phyloP scores from a whole-genome alignment of 1,140 invertebrate genomes.

The Babylonia areolata region DNA sequence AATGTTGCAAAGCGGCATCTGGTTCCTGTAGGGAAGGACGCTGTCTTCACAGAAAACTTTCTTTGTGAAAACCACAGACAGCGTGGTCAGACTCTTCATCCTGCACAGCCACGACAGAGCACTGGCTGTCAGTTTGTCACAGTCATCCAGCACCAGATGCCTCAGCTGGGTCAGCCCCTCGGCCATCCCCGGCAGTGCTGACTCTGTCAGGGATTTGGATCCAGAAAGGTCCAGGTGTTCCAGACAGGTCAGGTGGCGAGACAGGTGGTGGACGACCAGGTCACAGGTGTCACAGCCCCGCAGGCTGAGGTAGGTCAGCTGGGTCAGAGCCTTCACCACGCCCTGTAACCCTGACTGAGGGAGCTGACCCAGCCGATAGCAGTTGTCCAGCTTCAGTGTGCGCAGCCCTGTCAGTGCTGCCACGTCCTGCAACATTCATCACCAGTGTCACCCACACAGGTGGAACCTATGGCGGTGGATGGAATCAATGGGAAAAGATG shows the following conservation, averaged over 20 bases:
- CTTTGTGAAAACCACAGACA: background rate
- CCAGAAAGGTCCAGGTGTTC: conserved; percentile 40
- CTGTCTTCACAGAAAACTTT: background rate
- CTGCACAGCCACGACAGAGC: background rate
- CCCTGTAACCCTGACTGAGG: background rate
- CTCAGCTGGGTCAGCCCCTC: conserved; percentile 36
- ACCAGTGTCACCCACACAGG: too few species aligned
- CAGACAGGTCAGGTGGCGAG: conserved; percentile 44
- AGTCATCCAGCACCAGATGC: conserved; percentile 32
- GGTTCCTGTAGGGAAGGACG: background rate
- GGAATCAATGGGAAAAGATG: too few species aligned
- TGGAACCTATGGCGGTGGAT: too few species aligned
- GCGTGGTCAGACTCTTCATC: background rate
- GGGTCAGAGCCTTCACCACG: background rate
- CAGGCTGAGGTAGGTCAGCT: conserved; percentile 11
- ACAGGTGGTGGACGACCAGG: conserved; percentile 53
- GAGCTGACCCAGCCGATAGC: background rate
- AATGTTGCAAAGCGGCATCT: background rate
- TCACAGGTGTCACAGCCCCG: conserved; percentile 30
- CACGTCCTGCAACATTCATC: conserved; percentile 19
- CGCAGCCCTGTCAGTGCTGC: background rate
- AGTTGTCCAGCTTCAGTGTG: conserved; percentile 18
- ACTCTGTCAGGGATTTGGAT: conserved; percentile 37
- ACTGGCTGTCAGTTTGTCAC: conserved; percentile 9
- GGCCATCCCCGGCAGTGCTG: conserved; percentile 28